phyloP scores from a whole-genome alignment of 2,797 vertebrate species.

The Sebastes vulpes region DNA sequence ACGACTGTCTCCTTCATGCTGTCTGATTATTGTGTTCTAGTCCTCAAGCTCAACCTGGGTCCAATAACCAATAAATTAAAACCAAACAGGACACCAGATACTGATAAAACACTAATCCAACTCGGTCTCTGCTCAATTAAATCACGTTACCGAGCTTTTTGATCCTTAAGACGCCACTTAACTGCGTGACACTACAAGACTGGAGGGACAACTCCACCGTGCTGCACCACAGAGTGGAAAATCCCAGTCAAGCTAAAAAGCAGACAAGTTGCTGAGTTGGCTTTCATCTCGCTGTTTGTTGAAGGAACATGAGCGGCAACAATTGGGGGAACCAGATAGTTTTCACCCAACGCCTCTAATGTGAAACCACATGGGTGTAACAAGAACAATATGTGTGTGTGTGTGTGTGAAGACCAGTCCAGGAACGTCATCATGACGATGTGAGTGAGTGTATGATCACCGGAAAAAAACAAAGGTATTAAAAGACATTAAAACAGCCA shows the following conservation, averaged over 20 bases:
- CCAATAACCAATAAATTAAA: slow-evolving; percentile 36
- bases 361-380: slow-evolving; percentile 64
- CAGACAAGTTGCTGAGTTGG: slow-evolving; percentile 14
- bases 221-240: slow-evolving; percentile 42
- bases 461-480: not conserved
- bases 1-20: not conserved
- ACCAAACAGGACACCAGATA: slow-evolving; percentile 24
- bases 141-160: slow-evolving; percentile 13
- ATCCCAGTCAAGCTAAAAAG: slow-evolving; percentile 5
- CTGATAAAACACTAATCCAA: slow-evolving; percentile 10
- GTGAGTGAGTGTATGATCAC: too few species aligned
- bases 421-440: too few species aligned
- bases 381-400: slow-evolving; percentile 46
- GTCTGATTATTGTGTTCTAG: slow-evolving; percentile 6
- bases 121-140: slow-evolving; percentile 15
- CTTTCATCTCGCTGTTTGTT: slow-evolving; percentile 55
- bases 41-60: slow-evolving; percentile 16
- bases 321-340: slow-evolving; percentile 16
- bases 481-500: not conserved
- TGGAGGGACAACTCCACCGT: slow-evolving; percentile 11
- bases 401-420: too few species aligned
- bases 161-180: slow-evolving; percentile 12
- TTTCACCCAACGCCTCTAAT: slow-evolving; percentile 22
- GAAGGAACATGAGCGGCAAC: slow-evolving; percentile 36
- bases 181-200: slow-evolving; percentile 20